Base-by-base conservation (phyloP, 2,113 vertebrate genomes). In the Xiphophorus maculatus region DNA sequence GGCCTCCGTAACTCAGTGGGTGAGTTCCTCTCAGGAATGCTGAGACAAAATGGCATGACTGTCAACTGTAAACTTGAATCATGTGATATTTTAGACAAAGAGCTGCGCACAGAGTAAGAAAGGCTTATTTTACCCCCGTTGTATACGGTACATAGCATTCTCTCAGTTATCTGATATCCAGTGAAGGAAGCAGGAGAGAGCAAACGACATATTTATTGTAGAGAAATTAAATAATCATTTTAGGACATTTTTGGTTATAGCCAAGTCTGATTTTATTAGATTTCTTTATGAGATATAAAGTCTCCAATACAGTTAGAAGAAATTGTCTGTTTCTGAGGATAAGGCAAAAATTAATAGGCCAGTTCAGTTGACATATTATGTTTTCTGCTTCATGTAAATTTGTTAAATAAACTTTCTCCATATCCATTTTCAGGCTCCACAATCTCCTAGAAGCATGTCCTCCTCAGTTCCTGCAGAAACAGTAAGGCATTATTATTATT, bases 381-480 rank as follows among this genome's bases (percentile, higher is more conserved):
- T 58, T 10, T 54, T 3, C 51, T 54, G 51, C 3, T 25, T 25
- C 25, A 58, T 58, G 51, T 17, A 17, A 51, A 13, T 13, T 62
- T 13, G 14, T 1, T 19, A 32, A 63, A 7, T 33, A 29, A 15
- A 33, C 29, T 28, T 62, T 2, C 33, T n/a, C 9, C 0, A 61
- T 51, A 12, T 69, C 22, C 62, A 0, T 72, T 74, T 69, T 2
- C 42, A 91, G 88, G 8, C 68, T 25, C 1, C 12, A 32, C 14
- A 9, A 13, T 1, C 3, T 2, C 61, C 19, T 8, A 88, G 76
- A 72, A 29, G 3, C 13, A 19, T 19, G 11, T 32, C 25, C 8
- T n/a, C 58, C 9, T 79, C 73, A 58, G 71, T 3, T 15, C 9
- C 69, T 25, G 0, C 5, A 17, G 58, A 6, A 0, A 67, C 68